These are phyloP conservation scores for Trichopoda pennipes DNA, from an alignment of 2,888 invertebrate genomes.

Conservation along the genomic window DNA sequence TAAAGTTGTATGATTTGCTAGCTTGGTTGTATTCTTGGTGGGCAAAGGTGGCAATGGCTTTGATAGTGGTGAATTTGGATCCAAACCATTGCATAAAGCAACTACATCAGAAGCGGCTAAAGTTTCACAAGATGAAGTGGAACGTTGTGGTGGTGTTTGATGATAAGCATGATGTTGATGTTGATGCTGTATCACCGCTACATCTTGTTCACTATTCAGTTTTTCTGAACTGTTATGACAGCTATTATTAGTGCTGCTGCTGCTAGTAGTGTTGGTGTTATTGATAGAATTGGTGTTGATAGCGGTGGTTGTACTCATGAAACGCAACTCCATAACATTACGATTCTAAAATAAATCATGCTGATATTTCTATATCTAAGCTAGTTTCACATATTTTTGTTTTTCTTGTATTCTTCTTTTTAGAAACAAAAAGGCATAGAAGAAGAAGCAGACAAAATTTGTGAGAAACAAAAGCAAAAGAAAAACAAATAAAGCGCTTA, in stretches of 20 bases:
- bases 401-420: conserved; percentile 18
- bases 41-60: conserved; percentile 78
- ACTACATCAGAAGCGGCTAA: conserved; percentile 76
- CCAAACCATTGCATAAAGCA: conserved; percentile 57
- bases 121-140: conserved; percentile 78
- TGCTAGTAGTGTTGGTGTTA: conserved; percentile 55
- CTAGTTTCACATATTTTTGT: conserved; percentile 70
- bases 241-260: conserved; percentile 57
- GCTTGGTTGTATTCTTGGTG: conserved; percentile 69
- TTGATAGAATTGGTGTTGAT: conserved; percentile 59
- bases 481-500: too few relatives aligned
- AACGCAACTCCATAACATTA: conserved; percentile 80
- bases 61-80: conserved; percentile 71
- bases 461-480: background rate
- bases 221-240: conserved; percentile 55
- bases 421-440: background rate
- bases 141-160: conserved; percentile 68
- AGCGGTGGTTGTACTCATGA: conserved; percentile 74
- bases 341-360: conserved; percentile 81
- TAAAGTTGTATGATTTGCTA: conserved; percentile 71
- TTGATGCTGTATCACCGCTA: background rate
- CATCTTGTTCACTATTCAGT: conserved; percentile 38
- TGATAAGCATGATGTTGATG: conserved; percentile 6
- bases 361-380: conserved; percentile 78
- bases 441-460: conserved; percentile 34